A percentile compares a stretch with the other conserved stretches of the same genome.
Evolutionary conservation across 2,797 vertebrate genomes (phyloP).

Genomic region (Falco columbarius): DNA sequence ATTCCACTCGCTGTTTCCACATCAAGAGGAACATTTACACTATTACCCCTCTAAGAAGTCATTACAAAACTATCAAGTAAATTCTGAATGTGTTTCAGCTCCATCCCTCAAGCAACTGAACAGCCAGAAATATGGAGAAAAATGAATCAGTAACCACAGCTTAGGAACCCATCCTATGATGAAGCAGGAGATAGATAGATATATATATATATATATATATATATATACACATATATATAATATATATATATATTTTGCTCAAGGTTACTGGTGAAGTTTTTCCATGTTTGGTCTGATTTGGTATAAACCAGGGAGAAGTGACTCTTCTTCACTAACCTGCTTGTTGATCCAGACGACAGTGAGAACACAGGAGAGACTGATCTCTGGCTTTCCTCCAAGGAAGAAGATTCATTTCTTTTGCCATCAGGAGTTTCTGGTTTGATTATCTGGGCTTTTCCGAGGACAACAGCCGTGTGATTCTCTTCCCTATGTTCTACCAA

Average conservation of each 20-base stretch:
- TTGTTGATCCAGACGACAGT: constrained; percentile 26
- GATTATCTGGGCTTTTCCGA: background rate
- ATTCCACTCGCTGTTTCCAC: background rate
- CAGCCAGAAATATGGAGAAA: background rate
- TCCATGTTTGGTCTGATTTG: accelerated
- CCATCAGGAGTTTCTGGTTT: background rate
- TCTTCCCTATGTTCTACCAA: constrained; percentile 32
- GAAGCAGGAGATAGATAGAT: accelerated
- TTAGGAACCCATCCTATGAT: background rate
- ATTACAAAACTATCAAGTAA: background rate
- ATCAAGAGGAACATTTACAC: background rate
- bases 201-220: accelerated
- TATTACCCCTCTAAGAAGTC: background rate
- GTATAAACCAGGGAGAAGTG: background rate
- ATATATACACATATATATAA: too few relatives aligned
- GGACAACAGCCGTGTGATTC: background rate
- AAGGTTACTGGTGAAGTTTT: accelerated
- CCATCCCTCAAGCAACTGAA: background rate
- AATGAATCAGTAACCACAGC: background rate
- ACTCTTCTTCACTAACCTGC: constrained; percentile 61
- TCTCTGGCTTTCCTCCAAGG: background rate
- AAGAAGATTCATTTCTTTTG: background rate
- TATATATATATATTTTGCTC: accelerated
- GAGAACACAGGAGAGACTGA: background rate
- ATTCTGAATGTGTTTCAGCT: background rate